Conservation (phyloP, 1,140 invertebrate genomes). For the Leptinotarsa undecemlineata region DNA sequence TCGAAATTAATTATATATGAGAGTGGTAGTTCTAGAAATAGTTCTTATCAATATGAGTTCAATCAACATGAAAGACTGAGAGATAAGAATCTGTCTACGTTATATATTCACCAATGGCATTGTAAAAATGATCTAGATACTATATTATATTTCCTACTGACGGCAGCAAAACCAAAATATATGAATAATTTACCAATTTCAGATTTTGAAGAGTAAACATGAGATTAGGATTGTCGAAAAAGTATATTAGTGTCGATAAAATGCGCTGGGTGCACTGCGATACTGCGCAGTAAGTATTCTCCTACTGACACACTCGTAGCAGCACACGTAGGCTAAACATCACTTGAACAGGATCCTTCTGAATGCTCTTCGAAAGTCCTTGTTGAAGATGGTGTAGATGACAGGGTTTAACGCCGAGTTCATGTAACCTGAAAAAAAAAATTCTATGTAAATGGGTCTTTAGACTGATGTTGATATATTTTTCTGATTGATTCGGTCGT, state of each 20-base stretch:
- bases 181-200: neutral
- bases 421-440: conserved; percentile 69
- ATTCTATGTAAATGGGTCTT: neutral
- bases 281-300: conserved; percentile 62
- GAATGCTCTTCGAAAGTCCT: conserved; percentile 96
- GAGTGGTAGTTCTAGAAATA: too few relatives aligned
- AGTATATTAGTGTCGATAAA: conserved; percentile 51
- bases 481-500: too few relatives aligned
- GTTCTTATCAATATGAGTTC: too few relatives aligned
- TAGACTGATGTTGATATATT: too few relatives aligned
- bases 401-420: conserved; percentile 98
- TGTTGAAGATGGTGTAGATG: conserved; percentile 98
- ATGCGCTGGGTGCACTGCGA: conserved; percentile 61
- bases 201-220: conserved; percentile 8
- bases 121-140: neutral
- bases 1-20: too few relatives aligned
- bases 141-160: neutral
- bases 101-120: too few relatives aligned
- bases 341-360: conserved; percentile 92
- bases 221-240: conserved; percentile 46
- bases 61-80: too few relatives aligned
- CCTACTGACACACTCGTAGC: conserved; percentile 66
- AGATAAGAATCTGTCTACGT: too few relatives aligned
- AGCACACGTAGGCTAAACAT: conserved; percentile 79
- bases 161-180: neutral